These are phyloP conservation scores for Hapalemur alaotrensis DNA, from an alignment of 2,797 vertebrate genomes.

Conservation along the genomic window DNA sequence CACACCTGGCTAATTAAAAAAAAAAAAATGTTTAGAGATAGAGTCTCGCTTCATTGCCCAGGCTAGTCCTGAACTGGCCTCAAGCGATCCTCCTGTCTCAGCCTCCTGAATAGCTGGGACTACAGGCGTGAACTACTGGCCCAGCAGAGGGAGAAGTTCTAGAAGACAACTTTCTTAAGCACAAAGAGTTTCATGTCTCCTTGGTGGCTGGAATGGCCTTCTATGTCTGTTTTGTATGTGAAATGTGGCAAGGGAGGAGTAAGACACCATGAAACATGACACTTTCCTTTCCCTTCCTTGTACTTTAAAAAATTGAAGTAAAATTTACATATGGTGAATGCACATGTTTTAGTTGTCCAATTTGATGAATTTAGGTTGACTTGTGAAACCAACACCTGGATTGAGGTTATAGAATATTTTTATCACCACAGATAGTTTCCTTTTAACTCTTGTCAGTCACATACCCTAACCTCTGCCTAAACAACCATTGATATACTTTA, in stretches of 20 bases:
- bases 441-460: background rate
- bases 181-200: background rate
- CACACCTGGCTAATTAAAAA: background rate
- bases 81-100: background rate
- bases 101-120: background rate
- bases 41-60: background rate
- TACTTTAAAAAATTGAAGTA: background rate
- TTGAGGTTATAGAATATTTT: background rate
- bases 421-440: background rate
- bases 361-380: background rate
- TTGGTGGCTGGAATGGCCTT: background rate
- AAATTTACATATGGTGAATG: background rate
- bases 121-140: background rate
- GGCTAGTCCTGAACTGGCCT: background rate
- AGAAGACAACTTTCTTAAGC: background rate
- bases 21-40: background rate
- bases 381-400: background rate
- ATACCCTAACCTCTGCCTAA: background rate
- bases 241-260: background rate
- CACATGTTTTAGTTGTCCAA: background rate
- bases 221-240: background rate
- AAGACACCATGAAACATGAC: background rate
- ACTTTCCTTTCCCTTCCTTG: background rate
- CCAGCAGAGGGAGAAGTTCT: background rate
- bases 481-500: background rate